Percentiles rank a stretch among this genome's conserved stretches.
phyloP scores from a whole-genome alignment of 2,888 invertebrate genomes.

The Allophyes oxyacanthae region DNA sequence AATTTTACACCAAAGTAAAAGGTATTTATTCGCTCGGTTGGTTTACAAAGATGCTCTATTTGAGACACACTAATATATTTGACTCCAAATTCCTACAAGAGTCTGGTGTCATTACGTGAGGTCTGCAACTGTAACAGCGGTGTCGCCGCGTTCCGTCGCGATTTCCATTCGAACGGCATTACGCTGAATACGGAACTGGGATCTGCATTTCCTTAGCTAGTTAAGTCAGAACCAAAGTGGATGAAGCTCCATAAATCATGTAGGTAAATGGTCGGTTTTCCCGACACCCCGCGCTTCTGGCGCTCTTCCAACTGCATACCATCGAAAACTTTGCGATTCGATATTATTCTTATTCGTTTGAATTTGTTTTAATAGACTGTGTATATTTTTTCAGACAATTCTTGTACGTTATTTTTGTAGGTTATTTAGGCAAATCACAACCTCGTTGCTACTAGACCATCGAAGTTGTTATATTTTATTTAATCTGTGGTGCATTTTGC shows the following conservation, averaged over 20 bases:
- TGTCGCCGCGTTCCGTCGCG: conserved; percentile 13
- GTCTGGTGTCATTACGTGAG: conserved; percentile 12
- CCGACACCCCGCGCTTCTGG: conserved; percentile 40
- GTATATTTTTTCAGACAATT: not conserved
- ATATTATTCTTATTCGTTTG: conserved; percentile 38
- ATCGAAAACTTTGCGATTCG: conserved; percentile 31
- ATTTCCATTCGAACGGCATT: conserved; percentile 50
- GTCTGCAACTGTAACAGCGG: conserved; percentile 5
- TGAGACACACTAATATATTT: not conserved
- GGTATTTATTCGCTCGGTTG: no score
- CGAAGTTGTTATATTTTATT: no score
- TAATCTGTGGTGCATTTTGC: no score
- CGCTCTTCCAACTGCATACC: conserved; percentile 46
- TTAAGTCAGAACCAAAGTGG: conserved; percentile 55
- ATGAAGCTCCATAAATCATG: conserved; percentile 59
- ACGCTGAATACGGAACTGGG: conserved; percentile 35
- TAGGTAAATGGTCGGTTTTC: conserved; percentile 53
- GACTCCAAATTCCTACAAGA: not conserved
- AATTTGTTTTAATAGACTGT: conserved; percentile 17
- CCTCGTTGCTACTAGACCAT: no score
- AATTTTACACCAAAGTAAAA: no score
- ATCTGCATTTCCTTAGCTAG: conserved; percentile 59
- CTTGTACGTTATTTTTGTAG: no score
- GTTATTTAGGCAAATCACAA: no score
- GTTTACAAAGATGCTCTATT: not conserved